Evolutionary conservation across 92 coral and sea anemone species (phyloP).

Genomic region (Umimayanthus kanabou): DNA sequence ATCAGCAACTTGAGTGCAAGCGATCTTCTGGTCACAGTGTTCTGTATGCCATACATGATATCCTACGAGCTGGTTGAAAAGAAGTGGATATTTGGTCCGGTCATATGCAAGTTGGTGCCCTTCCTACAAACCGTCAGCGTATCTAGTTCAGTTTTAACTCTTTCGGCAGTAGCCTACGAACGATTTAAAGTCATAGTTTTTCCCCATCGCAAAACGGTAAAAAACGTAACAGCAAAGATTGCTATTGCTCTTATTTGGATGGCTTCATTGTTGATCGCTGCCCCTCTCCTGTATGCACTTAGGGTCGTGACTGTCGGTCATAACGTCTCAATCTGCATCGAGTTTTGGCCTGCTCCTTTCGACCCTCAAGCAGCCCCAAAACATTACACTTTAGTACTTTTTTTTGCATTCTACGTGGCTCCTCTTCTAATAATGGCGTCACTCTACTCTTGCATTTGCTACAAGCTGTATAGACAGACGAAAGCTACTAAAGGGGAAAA

Average conservation of each 20-base stretch:
- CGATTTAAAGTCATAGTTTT: background rate
- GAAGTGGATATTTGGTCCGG: slow-evolving; percentile 14
- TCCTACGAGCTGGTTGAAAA: background rate
- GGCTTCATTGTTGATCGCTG: background rate
- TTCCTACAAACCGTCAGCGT: background rate
- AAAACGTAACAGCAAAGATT: background rate
- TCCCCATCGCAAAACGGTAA: background rate
- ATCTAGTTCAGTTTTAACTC: background rate
- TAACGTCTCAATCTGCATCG: background rate
- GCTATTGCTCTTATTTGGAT: background rate
- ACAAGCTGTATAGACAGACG: background rate
- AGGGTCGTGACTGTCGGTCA: background rate
- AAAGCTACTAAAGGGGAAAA: background rate
- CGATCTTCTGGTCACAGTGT: slow-evolving; percentile 10
- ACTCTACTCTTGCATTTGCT: background rate
- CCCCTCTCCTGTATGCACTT: background rate
- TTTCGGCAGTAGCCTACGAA: background rate
- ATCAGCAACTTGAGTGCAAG: slow-evolving; percentile 3
- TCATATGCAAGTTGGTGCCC: background rate
- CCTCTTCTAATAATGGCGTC: background rate
- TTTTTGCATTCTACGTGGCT: background rate
- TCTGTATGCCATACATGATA: slow-evolving; percentile 4
- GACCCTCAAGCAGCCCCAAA: background rate
- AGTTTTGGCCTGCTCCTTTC: background rate
- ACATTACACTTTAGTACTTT: background rate